Conservation (phyloP, 2,113 vertebrate species). For the Ahaetulla prasina region DNA sequence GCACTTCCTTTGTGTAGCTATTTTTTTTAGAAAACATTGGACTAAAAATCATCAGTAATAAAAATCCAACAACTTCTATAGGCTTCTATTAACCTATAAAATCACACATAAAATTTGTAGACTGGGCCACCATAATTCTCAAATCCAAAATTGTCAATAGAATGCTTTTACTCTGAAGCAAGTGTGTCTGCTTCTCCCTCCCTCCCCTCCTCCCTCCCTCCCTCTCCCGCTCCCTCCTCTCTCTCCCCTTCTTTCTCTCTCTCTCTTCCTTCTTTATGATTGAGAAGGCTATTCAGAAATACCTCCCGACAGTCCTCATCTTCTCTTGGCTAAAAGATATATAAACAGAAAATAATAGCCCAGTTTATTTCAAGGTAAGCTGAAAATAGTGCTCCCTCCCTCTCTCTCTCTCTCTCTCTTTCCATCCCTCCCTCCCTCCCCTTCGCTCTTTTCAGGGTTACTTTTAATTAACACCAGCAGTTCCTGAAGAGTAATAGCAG, state of each 20-base stretch:
- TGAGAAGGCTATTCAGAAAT: neutral
- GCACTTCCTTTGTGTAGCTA: constrained; percentile 2
- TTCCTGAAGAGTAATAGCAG: constrained; percentile 29
- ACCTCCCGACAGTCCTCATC: neutral
- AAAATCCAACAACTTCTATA: neutral
- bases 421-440: neutral
- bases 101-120: neutral
- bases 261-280: neutral
- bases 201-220: no score
- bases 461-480: constrained; percentile 48
- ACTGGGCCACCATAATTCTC: neutral
- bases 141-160: constrained; percentile 7
- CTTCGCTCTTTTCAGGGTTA: constrained; percentile 35
- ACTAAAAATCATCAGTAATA: neutral
- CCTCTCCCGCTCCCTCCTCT: neutral
- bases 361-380: constrained; percentile 7
- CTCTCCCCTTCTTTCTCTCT: neutral
- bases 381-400: constrained; percentile 1
- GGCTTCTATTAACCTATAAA: neutral
- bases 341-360: constrained; percentile 23
- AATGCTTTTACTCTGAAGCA: constrained; percentile 26
- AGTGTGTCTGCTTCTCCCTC: neutral
- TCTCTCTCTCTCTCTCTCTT: neutral
- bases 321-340: constrained; percentile 6
- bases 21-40: neutral